Evolutionary conservation across 2,113 vertebrate genomes (phyloP).

Genomic region (Alaudala cheleensis): DNA sequence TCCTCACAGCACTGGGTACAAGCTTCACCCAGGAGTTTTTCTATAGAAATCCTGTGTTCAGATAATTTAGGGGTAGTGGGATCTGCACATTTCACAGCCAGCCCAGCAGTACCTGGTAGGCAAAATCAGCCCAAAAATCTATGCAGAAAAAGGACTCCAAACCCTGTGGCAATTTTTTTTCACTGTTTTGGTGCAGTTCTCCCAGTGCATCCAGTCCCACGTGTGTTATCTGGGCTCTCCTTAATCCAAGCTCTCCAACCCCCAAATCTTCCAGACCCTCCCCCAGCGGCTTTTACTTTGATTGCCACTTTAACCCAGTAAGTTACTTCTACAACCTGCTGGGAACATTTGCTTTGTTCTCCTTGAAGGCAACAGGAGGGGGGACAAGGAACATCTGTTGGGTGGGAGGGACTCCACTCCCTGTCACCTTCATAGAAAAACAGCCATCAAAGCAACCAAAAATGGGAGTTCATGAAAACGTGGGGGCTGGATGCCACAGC

Average conservation of each 20-base stretch:
- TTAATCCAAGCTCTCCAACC: background rate
- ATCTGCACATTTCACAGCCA: background rate
- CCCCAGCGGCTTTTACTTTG: background rate
- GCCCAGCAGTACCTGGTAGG: background rate
- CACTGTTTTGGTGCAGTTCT: background rate
- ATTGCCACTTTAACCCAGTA: background rate
- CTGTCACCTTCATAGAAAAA: background rate
- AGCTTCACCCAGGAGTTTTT: background rate
- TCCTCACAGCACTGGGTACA: background rate
- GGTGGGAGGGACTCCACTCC: background rate
- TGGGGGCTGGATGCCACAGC: background rate
- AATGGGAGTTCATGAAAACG: background rate
- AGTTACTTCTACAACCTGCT: background rate
- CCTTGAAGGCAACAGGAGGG: background rate
- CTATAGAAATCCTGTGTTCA: background rate
- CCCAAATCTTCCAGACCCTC: background rate
- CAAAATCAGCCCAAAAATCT: background rate
- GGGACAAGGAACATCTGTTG: background rate
- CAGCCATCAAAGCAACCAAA: background rate
- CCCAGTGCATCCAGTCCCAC: accelerated
- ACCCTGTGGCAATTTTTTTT: background rate
- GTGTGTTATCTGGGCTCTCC: accelerated
- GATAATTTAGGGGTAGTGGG: background rate
- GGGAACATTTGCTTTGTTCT: background rate
- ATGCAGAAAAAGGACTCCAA: background rate